phyloP scores from a whole-genome alignment of 2,797 vertebrate species.

The Bufotes viridis region DNA sequence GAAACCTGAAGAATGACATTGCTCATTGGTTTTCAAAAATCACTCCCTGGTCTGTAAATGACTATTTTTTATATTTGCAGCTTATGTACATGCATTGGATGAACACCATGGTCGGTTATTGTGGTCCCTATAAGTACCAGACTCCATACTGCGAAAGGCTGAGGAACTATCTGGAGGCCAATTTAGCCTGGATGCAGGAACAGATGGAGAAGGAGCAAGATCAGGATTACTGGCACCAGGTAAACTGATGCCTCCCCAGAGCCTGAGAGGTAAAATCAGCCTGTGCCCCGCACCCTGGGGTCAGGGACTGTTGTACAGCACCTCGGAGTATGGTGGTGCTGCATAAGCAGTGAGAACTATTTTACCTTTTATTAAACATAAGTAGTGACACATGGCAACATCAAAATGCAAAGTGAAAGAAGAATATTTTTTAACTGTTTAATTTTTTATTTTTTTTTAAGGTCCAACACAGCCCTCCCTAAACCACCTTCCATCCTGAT shows the following conservation, averaged over 20 bases:
- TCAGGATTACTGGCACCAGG: conserved; percentile 91
- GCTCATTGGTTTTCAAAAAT: not conserved
- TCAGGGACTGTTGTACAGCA: not conserved
- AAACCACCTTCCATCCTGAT: too few relatives aligned
- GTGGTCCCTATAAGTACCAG: conserved; percentile 82
- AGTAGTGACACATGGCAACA: too few relatives aligned
- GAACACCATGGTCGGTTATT: conserved; percentile 91
- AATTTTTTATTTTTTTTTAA: too few relatives aligned
- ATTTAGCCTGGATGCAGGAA: conserved; percentile 86
- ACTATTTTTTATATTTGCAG: conserved; percentile 67
- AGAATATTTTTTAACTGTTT: too few relatives aligned
- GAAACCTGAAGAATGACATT: not conserved
- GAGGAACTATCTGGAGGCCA: conserved; percentile 80
- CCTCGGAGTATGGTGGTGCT: too few relatives aligned
- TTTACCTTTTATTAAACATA: too few relatives aligned
- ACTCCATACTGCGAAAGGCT: conserved; percentile 85
- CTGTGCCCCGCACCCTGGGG: not conserved
- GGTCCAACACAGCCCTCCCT: too few relatives aligned
- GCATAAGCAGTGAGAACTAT: too few relatives aligned
- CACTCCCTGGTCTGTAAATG: not conserved
- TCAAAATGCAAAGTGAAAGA: too few relatives aligned
- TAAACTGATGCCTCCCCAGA: conserved; percentile 62
- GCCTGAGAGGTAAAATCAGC: not conserved
- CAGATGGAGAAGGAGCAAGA: conserved; percentile 74
- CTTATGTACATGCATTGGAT: conserved; percentile 97